Conservation (phyloP, 2,888 invertebrate genomes). For the Drosophila suboccidentalis region DNA sequence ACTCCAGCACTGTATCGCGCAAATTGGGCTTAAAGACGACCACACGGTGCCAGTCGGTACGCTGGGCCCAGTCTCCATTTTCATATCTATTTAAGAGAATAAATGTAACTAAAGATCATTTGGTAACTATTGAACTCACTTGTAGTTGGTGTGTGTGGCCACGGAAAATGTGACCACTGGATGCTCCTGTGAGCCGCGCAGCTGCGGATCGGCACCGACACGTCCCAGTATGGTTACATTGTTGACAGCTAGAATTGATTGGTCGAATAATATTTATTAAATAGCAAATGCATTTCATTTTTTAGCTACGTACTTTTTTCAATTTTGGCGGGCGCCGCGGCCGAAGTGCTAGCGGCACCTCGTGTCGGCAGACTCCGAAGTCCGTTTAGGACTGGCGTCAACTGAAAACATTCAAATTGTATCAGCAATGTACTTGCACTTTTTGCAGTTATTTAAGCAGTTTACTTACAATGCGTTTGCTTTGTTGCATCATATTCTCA, state of each 20-base stretch:
- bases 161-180: slow-evolving; percentile 95
- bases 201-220: slow-evolving; percentile 95
- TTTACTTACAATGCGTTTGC: slow-evolving; percentile 60
- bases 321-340: slow-evolving; percentile 76
- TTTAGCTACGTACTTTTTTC: slow-evolving; percentile 73
- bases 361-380: slow-evolving; percentile 60
- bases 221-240: slow-evolving; percentile 94
- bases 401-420: slow-evolving; percentile 22
- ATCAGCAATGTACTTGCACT: background rate
- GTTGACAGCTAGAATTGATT: slow-evolving; percentile 89
- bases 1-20: slow-evolving; percentile 92
- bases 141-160: slow-evolving; percentile 95
- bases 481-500: slow-evolving; percentile 67
- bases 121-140: slow-evolving; percentile 82
- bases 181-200: slow-evolving; percentile 92
- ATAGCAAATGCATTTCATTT: too few relatives aligned
- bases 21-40: slow-evolving; percentile 94
- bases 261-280: too few relatives aligned
- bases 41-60: slow-evolving; percentile 96
- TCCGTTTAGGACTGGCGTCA: slow-evolving; percentile 53
- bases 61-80: slow-evolving; percentile 92
- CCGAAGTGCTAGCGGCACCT: slow-evolving; percentile 49
- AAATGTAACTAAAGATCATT: background rate
- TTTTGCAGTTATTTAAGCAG: background rate
- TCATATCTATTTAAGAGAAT: slow-evolving; percentile 86